Conservation (phyloP, 53 echinoderm and acorn worm species). For the Holothuria scabra region DNA sequence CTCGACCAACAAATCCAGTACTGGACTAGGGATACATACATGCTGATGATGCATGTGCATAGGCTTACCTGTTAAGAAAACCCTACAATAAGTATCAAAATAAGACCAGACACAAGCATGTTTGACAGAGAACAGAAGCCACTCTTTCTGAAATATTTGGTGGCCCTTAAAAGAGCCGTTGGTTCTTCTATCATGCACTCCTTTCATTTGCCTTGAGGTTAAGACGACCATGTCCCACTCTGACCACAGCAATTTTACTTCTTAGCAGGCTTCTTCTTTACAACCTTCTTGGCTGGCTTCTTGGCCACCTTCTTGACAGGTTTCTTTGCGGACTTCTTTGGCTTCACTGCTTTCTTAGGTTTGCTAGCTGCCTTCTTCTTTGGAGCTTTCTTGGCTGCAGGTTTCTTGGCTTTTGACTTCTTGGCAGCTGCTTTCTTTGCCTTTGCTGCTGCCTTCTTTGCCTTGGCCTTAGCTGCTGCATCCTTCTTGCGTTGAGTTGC, state of each 20-base stretch:
- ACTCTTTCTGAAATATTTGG: slow-evolving; percentile 78
- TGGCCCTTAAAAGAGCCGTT: slow-evolving; percentile 97
- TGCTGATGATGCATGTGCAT: too few relatives aligned
- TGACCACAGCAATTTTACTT: slow-evolving; percentile 13
- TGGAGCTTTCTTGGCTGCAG: too few relatives aligned
- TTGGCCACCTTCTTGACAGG: slow-evolving; percentile 42
- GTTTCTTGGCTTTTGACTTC: slow-evolving; percentile 10
- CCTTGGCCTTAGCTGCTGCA: slow-evolving; percentile 55
- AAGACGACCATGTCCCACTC: not conserved
- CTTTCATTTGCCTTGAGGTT: too few relatives aligned
- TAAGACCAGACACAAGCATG: not conserved
- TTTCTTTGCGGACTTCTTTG: slow-evolving; percentile 69
- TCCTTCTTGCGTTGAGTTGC: slow-evolving; percentile 65
- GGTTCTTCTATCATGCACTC: slow-evolving; percentile 12
- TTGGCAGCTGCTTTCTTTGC: slow-evolving; percentile 63
- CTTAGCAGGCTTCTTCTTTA: slow-evolving; percentile 61
- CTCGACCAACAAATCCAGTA: too few relatives aligned
- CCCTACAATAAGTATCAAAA: not conserved
- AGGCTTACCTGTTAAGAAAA: too few relatives aligned
- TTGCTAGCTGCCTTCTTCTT: slow-evolving; percentile 49
- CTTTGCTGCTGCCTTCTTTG: slow-evolving; percentile 63
- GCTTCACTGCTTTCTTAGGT: slow-evolving; percentile 40
- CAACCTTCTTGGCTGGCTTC: slow-evolving; percentile 67
- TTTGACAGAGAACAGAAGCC: not conserved
- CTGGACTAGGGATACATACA: too few relatives aligned